Evolutionary conservation across 1,140 invertebrate species (phyloP).

Genomic region (Ceratosolen solmsi): DNA sequence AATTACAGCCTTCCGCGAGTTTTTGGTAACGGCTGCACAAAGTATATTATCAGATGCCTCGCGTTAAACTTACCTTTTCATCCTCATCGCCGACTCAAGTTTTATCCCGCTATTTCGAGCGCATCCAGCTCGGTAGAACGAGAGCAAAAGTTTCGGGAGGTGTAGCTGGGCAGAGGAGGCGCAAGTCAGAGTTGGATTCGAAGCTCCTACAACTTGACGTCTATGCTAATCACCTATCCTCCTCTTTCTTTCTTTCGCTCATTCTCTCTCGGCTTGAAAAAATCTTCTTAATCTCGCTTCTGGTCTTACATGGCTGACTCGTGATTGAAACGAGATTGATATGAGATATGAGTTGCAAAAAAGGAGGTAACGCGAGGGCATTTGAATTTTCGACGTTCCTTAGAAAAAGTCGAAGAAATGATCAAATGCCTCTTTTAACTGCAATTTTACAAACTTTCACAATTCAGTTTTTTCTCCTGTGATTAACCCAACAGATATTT

Average conservation of each 20-base stretch:
- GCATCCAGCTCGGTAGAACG: not conserved
- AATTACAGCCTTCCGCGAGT: conserved; percentile 34
- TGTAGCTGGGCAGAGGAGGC: not conserved
- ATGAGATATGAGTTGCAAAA: conserved; percentile 44
- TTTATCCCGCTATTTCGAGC: conserved; percentile 22
- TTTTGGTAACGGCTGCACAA: conserved; percentile 11
- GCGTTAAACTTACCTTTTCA: conserved; percentile 37
- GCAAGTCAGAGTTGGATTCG: not conserved
- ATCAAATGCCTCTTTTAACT: conserved; percentile 42
- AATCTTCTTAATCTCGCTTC: conserved; percentile 24
- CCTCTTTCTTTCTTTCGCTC: not conserved
- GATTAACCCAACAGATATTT: not conserved
- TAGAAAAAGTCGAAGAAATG: conserved; percentile 35
- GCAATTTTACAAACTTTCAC: conserved; percentile 37
- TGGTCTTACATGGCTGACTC: conserved; percentile 1
- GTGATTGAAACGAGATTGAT: conserved; percentile 47
- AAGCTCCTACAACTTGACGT: not conserved
- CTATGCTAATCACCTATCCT: conserved; percentile 40
- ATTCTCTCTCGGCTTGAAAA: not conserved
- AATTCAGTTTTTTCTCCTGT: conserved; percentile 34
- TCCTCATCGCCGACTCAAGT: conserved; percentile 15
- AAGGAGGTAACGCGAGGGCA: not conserved
- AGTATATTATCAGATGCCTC: conserved; percentile 43
- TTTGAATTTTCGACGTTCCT: conserved; percentile 42
- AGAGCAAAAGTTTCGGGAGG: conserved; percentile 25